A percentile compares a stretch with the other conserved stretches of the same genome.
Evolutionary conservation across 2,797 vertebrate genomes (phyloP).

Genomic region (Chiroxiphia lanceolata): DNA sequence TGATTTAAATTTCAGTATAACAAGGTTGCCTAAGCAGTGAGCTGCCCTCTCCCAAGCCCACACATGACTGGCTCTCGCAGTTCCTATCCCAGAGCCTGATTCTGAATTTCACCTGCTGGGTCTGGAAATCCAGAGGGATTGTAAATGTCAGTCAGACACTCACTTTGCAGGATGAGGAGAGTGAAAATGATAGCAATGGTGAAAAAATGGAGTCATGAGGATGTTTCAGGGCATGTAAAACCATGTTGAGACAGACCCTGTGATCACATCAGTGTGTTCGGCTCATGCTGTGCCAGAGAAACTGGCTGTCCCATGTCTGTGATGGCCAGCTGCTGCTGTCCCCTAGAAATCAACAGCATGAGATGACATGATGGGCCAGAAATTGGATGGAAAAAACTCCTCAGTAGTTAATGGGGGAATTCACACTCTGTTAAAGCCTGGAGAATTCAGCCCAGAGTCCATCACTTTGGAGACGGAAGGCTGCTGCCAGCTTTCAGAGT

Average conservation of each 20-base stretch:
- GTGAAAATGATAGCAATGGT: background rate
- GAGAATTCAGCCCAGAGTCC: background rate
- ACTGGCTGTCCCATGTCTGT: background rate
- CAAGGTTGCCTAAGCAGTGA: background rate
- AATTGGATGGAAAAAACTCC: background rate
- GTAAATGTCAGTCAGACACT: background rate
- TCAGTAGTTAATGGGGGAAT: background rate
- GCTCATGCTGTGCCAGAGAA: fast-evolving
- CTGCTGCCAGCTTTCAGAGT: background rate
- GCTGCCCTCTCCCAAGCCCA: background rate
- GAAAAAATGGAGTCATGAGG: background rate
- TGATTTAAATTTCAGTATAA: slow-evolving; percentile 37
- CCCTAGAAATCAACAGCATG: background rate
- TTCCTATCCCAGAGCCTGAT: background rate
- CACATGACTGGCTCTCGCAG: background rate
- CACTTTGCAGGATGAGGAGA: background rate
- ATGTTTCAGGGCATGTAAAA: background rate
- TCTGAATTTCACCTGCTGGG: background rate
- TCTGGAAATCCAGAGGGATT: background rate
- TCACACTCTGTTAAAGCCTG: background rate
- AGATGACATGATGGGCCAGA: background rate
- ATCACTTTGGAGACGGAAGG: background rate
- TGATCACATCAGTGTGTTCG: background rate
- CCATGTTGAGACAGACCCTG: background rate
- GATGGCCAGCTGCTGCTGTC: background rate